Conservation (phyloP, 2,113 vertebrate genomes). For the Carollia perspicillata region DNA sequence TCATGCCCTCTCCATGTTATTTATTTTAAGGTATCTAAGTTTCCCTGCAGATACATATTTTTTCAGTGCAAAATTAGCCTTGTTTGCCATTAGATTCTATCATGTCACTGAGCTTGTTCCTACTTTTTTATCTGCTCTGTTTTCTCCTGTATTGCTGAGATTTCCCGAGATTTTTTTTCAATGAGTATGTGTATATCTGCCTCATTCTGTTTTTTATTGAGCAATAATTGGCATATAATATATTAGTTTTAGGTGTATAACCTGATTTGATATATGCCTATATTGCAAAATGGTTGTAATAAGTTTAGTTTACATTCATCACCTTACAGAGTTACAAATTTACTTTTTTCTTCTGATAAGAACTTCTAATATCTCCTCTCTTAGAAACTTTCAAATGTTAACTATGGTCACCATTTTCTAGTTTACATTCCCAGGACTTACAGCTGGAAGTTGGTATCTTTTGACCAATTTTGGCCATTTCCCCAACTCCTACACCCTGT, state of each 20-base stretch:
- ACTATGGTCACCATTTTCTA: background rate
- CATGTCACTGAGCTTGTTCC: background rate
- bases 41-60: background rate
- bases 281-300: background rate
- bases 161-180: background rate
- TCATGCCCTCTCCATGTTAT: background rate
- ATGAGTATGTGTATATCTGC: background rate
- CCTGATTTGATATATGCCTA: background rate
- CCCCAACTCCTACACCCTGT: background rate
- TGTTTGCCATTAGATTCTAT: background rate
- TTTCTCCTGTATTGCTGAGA: background rate
- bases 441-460: background rate
- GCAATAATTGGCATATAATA: background rate
- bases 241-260: background rate
- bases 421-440: background rate
- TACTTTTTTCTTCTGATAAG: background rate
- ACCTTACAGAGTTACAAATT: background rate
- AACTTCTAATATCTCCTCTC: background rate
- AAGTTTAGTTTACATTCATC: background rate
- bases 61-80: background rate
- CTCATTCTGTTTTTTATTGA: background rate
- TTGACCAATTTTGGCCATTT: background rate
- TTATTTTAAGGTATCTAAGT: background rate
- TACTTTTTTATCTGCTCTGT: background rate
- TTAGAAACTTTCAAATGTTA: background rate